Percentiles rank a stretch among this genome's conserved stretches.
Evolutionary conservation across 2,888 invertebrate genomes (phyloP).

Genomic region (Ormia ochracea): DNA sequence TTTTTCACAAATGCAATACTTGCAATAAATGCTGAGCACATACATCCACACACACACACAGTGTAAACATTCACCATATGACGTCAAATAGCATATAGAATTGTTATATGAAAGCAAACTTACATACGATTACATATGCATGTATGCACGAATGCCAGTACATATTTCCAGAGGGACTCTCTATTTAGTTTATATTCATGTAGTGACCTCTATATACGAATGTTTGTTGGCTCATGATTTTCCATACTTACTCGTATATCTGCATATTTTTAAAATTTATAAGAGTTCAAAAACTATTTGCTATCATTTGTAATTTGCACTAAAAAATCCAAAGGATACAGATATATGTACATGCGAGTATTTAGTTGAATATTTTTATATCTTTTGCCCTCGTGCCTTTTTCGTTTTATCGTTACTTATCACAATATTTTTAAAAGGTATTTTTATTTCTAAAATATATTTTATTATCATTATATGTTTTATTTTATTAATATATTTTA

Average conservation of each 20-base stretch:
- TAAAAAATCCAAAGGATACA: slow-evolving; percentile 36
- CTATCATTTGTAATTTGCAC: slow-evolving; percentile 52
- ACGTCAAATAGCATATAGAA: slow-evolving; percentile 25
- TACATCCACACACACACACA: not conserved
- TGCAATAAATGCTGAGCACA: not conserved
- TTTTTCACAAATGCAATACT: too few species aligned
- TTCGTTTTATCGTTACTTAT: not conserved
- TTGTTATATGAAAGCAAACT: slow-evolving; percentile 11
- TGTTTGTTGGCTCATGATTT: slow-evolving; percentile 52
- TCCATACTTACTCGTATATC: slow-evolving; percentile 42
- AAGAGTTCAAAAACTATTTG: slow-evolving; percentile 58
- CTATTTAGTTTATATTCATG: slow-evolving; percentile 30
- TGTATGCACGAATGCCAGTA: too few species aligned
- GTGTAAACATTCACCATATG: not conserved
- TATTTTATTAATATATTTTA: slow-evolving; percentile 10
- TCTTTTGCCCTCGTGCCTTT: not conserved
- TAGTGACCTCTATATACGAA: not conserved
- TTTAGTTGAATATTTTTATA: slow-evolving; percentile 1
- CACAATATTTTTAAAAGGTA: slow-evolving; percentile 65
- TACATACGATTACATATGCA: too few species aligned
- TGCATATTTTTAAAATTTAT: slow-evolving; percentile 55
- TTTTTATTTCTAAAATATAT: slow-evolving; percentile 74
- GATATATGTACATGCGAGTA: too few species aligned
- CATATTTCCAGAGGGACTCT: slow-evolving; percentile 49
- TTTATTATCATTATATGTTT: slow-evolving; percentile 68